A percentile compares a stretch with the other conserved stretches of the same genome.
phyloP scores from a whole-genome alignment of 2,888 invertebrate species.

The Drosophila infuscata region DNA sequence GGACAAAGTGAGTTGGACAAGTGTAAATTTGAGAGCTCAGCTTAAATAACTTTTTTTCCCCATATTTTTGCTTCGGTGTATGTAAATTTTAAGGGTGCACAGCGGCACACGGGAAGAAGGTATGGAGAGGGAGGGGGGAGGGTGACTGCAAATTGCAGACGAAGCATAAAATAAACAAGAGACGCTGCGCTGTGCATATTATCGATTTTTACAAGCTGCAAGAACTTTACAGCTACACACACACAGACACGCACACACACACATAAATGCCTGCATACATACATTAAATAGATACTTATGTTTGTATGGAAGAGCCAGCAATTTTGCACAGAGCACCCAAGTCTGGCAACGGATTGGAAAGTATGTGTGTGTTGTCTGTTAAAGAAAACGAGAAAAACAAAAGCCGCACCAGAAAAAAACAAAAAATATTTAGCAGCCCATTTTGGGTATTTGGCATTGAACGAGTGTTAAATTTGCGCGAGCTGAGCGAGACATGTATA shows the following conservation, averaged over 20 bases:
- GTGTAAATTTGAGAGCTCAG: constrained; percentile 57
- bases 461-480: constrained; percentile 10
- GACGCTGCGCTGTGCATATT: constrained; percentile 65
- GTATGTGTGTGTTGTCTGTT: constrained; percentile 10
- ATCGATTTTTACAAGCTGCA: constrained; percentile 76
- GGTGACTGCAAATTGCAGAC: constrained; percentile 77
- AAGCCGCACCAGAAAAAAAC: constrained; percentile 16
- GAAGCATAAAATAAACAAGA: constrained; percentile 81
- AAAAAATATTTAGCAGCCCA: constrained; percentile 23
- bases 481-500: neutral
- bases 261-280: constrained; percentile 31
- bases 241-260: constrained; percentile 23
- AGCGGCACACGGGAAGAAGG: neutral
- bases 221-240: constrained; percentile 63
- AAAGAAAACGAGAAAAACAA: constrained; percentile 18
- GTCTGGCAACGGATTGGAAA: constrained; percentile 50
- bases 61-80: constrained; percentile 17
- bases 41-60: constrained; percentile 48
- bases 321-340: constrained; percentile 41
- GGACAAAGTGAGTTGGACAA: constrained; percentile 7
- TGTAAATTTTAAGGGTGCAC: constrained; percentile 36
- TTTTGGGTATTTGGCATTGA: neutral
- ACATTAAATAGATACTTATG: constrained; percentile 29
- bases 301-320: constrained; percentile 22
- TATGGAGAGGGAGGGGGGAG: constrained; percentile 6